phyloP scores from a whole-genome alignment of 2,113 vertebrate species.

The Gulo gulo region DNA sequence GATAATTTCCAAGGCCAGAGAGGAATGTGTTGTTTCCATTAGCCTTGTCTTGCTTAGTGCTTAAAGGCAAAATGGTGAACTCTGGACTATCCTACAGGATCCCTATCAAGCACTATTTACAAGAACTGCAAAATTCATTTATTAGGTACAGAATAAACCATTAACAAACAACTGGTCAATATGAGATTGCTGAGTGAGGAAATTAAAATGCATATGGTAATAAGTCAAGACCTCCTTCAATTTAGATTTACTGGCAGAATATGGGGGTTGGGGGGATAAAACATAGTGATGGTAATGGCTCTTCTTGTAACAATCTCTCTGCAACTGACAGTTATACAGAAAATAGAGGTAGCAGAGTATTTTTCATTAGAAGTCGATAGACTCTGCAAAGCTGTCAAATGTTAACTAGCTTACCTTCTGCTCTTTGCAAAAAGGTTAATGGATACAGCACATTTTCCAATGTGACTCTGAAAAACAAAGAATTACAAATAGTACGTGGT shows the following conservation, averaged over 20 bases:
- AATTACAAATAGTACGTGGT: conserved; percentile 77
- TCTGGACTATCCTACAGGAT: conserved; percentile 51
- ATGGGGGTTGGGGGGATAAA: conserved; percentile 42
- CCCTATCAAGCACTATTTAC: background rate
- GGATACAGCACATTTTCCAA: conserved; percentile 85
- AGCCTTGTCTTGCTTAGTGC: conserved; percentile 53
- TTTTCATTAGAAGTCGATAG: conserved; percentile 84
- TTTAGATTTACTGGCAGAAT: conserved; percentile 70
- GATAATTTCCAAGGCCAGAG: conserved; percentile 74
- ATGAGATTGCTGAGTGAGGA: conserved; percentile 53
- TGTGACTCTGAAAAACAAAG: conserved; percentile 80
- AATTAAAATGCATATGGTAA: conserved; percentile 78
- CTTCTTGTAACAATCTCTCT: conserved; percentile 68
- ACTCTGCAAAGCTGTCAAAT: conserved; percentile 80
- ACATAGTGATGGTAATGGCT: conserved; percentile 66
- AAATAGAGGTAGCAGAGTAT: conserved; percentile 75
- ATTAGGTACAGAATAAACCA: conserved; percentile 22
- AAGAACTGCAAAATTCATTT: conserved; percentile 51
- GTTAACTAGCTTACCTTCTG: conserved; percentile 85
- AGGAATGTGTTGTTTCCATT: conserved; percentile 76
- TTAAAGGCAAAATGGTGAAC: conserved; percentile 36
- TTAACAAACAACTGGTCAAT: conserved; percentile 62
- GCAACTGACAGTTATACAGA: conserved; percentile 71
- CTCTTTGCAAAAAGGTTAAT: conserved; percentile 88
- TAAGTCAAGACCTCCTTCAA: conserved; percentile 73